Base-by-base conservation (phyloP, 2,797 vertebrate species). In the Aeoliscus strigatus region DNA sequence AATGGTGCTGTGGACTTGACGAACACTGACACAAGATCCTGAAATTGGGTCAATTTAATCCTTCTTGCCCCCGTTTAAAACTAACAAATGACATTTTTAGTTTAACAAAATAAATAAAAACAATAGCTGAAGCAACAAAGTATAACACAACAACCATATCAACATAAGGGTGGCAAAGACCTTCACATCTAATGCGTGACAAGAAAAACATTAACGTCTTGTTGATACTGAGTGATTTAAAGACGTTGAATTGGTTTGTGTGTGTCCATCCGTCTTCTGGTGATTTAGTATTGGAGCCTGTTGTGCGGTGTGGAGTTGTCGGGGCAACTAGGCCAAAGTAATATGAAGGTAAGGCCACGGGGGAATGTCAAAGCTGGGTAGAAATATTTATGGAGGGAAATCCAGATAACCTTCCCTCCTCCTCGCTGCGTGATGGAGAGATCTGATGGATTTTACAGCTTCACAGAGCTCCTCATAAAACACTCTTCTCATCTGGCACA, bases 401-500 rank as follows among this genome's bases (percentile, higher is more conserved):
- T 70, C 73, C 77, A 71, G 39, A 31, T 21, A 50, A 63, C 23
- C 26, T 34, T 25, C 8, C 15, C 25, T 24, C n/a, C 31, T 27
- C 31, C 41, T 56, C 26, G 55, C 36, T 24, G 23, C 6, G 43
- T 44, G 63, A 80, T 73, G 62, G 66, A 77, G 54, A 69, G 66
- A 69, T 68, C 51, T 80, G 71, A 73, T 80, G 56, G 60, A 61
- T 87, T 86, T 80, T 77, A 78, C 49, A 49, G 63, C 55, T 71
- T 52, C 46, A 36, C 64, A 50, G 63, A 66, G 61, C 71, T 79
- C 23, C 60, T 71, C 59, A 81, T 84, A 79, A 83, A 86, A 74
- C 70, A 51, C 63, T 74, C 39, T 51, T 52, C 66, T 73, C 77
- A 73, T 80, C 75, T 71, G 62, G 50, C 67, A 60, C 71, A 53